phyloP scores from a whole-genome alignment of 2,797 vertebrate species.

The Sus cebifrons region DNA sequence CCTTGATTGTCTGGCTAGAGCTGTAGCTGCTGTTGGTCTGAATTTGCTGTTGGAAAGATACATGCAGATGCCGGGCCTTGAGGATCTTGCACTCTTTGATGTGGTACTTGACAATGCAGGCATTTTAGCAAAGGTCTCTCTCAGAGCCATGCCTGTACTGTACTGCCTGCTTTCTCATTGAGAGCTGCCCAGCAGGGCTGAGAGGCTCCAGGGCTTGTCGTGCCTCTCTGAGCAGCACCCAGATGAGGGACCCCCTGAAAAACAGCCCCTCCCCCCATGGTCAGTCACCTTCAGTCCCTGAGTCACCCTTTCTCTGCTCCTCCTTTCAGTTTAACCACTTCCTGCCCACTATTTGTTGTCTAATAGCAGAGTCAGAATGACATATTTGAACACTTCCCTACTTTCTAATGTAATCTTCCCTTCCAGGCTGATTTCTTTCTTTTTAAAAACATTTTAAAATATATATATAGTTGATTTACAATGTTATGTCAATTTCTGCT shows the following conservation, averaged over 20 bases:
- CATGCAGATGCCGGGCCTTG: neutral
- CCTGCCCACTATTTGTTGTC: slow-evolving; percentile 70
- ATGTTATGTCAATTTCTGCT: too few species aligned
- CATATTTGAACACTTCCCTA: slow-evolving; percentile 8
- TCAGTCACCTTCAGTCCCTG: slow-evolving; percentile 1
- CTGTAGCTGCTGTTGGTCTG: neutral
- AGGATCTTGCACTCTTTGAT: neutral
- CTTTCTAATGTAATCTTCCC: slow-evolving; percentile 8
- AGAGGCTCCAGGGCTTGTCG: neutral
- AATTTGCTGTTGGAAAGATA: neutral
- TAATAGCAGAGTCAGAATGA: slow-evolving; percentile 75
- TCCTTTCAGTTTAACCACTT: slow-evolving; percentile 74
- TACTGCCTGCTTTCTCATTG: neutral
- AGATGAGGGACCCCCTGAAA: neutral
- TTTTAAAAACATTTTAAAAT: too few species aligned
- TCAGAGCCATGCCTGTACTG: neutral
- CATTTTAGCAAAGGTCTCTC: neutral
- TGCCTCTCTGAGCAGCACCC: neutral
- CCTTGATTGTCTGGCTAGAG: neutral
- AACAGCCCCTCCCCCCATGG: neutral
- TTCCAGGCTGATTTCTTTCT: neutral
- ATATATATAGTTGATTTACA: too few species aligned
- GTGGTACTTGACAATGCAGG: neutral
- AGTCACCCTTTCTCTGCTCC: slow-evolving; percentile 55
- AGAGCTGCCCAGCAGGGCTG: neutral